Conservation (phyloP, 2,888 invertebrate genomes). For the Tipula vernalis region DNA sequence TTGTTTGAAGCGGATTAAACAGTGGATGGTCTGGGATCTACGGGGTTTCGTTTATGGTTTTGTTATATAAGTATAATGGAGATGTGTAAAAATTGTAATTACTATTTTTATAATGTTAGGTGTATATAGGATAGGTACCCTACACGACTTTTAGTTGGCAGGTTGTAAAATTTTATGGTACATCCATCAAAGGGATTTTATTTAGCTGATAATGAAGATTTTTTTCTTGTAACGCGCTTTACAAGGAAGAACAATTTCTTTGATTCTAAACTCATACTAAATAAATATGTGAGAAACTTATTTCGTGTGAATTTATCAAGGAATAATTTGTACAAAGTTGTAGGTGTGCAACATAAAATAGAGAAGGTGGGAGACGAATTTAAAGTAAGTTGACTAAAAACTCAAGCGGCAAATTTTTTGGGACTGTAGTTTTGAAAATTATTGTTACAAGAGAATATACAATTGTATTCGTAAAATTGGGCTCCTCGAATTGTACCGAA, state of each 20-base stretch:
- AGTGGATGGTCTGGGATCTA: background rate
- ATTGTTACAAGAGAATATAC: too few species aligned
- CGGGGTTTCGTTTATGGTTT: background rate
- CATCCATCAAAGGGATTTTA: background rate
- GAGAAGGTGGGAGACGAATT: too few species aligned
- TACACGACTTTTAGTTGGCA: background rate
- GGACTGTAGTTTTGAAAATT: too few species aligned
- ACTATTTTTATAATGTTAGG: background rate
- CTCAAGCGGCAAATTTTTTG: too few species aligned
- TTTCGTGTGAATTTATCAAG: background rate
- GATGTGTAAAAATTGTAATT: background rate
- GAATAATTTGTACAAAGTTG: too few species aligned
- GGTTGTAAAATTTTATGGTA: background rate
- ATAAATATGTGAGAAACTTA: background rate
- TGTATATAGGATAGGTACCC: background rate
- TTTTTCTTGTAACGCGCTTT: background rate
- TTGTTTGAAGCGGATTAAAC: background rate
- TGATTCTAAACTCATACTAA: background rate
- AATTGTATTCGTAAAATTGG: too few species aligned
- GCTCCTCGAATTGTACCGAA: too few species aligned
- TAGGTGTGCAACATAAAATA: too few species aligned
- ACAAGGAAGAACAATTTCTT: background rate
- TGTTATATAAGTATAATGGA: background rate
- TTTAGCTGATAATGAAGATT: background rate
- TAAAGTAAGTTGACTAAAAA: too few species aligned